Percentiles rank a stretch among this genome's conserved stretches.
phyloP scores from a whole-genome alignment of 2,113 vertebrate species.

The Mola mola region DNA sequence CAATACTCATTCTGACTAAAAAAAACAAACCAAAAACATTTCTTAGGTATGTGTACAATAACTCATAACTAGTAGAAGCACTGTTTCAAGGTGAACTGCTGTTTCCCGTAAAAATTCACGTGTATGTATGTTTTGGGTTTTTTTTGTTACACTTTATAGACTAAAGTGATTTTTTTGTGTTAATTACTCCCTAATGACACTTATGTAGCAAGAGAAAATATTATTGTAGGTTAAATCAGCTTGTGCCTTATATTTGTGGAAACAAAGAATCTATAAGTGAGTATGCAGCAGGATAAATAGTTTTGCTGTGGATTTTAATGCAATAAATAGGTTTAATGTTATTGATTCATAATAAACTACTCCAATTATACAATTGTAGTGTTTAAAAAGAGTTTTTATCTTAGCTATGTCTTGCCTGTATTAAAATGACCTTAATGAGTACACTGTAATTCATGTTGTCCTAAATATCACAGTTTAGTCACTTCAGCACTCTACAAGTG shows the following conservation, averaged over 20 bases:
- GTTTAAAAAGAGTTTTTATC: neutral
- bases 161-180: neutral
- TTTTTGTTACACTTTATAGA: constrained; percentile 7
- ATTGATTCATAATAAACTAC: neutral
- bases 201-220: constrained; percentile 10
- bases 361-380: neutral
- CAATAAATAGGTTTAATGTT: neutral
- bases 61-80: constrained; percentile 42
- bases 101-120: constrained; percentile 20
- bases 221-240: constrained; percentile 5
- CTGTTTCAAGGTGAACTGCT: constrained; percentile 42
- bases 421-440: constrained; percentile 11
- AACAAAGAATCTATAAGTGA: neutral
- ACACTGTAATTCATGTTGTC: constrained; percentile 40
- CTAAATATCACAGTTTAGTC: no score
- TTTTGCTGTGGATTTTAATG: neutral
- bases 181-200: neutral
- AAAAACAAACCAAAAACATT: constrained; percentile 4
- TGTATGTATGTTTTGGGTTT: neutral
- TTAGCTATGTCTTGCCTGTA: constrained; percentile 7
- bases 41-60: neutral
- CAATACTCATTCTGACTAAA: constrained; percentile 6
- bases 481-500: no score
- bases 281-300: neutral
- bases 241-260: constrained; percentile 44